Percentiles rank a stretch among this genome's conserved stretches.
phyloP scores from a whole-genome alignment of 2,888 invertebrate genomes.

The Drosophila seclusa region DNA sequence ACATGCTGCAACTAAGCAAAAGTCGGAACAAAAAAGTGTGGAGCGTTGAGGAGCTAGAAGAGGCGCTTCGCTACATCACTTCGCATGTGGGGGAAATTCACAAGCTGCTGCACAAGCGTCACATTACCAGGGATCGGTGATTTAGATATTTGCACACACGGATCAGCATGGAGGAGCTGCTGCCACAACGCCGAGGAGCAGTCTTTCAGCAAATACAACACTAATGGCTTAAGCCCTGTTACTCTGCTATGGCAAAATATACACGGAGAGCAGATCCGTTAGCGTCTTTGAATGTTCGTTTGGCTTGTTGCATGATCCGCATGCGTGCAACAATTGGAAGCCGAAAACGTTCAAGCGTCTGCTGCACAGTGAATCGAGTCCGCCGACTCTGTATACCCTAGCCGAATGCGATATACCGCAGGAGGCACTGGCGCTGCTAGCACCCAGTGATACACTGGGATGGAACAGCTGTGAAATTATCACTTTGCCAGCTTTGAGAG shows the following conservation, averaged over 20 bases:
- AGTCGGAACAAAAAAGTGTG: constrained; percentile 77
- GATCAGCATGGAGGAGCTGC: constrained; percentile 45
- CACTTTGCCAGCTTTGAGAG: neutral
- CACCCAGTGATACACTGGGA: constrained; percentile 61
- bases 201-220: constrained; percentile 81
- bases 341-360: constrained; percentile 87
- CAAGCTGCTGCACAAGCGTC: constrained; percentile 86
- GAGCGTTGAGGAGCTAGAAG: constrained; percentile 74
- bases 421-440: constrained; percentile 69
- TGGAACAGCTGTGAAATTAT: constrained; percentile 44
- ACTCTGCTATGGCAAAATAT: constrained; percentile 88
- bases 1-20: constrained; percentile 67
- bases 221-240: constrained; percentile 85
- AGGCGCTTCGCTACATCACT: constrained; percentile 86
- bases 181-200: neutral
- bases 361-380: constrained; percentile 81
- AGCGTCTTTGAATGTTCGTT: constrained; percentile 89
- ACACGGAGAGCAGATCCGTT: constrained; percentile 85
- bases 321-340: constrained; percentile 88
- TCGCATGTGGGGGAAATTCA: constrained; percentile 85
- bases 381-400: constrained; percentile 65
- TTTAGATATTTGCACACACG: constrained; percentile 86
- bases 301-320: constrained; percentile 87
- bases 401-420: constrained; percentile 64
- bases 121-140: constrained; percentile 86